Percentiles rank a stretch among this genome's conserved stretches.
These are phyloP conservation scores for Eupithecia centaureata DNA, from an alignment of 2,888 invertebrate species.

Conservation along the genomic window DNA sequence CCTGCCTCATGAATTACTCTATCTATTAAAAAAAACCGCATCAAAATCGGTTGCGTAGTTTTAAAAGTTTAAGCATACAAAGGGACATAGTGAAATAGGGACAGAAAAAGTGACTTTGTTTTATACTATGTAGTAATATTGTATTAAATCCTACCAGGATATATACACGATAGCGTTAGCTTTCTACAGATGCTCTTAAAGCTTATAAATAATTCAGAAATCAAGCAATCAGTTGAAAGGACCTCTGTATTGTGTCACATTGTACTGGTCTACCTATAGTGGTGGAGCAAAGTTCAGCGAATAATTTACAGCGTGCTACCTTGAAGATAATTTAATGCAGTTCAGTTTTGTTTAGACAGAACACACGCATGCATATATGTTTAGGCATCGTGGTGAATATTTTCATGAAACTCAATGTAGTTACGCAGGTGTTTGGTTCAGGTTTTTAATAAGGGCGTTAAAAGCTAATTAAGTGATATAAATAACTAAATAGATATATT, in stretches of 20 bases:
- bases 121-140: too few species aligned
- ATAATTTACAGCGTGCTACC: slow-evolving; percentile 35
- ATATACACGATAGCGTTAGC: background rate
- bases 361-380: slow-evolving; percentile 22
- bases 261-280: background rate
- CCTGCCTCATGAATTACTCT: too few species aligned
- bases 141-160: background rate
- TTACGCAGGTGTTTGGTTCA: background rate
- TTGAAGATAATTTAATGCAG: slow-evolving; percentile 38
- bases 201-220: slow-evolving; percentile 2
- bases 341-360: slow-evolving; percentile 31
- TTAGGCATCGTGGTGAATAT: background rate
- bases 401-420: background rate
- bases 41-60: too few species aligned
- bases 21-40: too few species aligned
- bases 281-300: slow-evolving; percentile 32
- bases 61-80: too few species aligned
- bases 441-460: too few species aligned
- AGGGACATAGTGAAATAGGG: too few species aligned
- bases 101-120: too few species aligned
- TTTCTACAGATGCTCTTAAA: background rate
- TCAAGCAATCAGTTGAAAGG: slow-evolving; percentile 17
- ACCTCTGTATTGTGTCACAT: slow-evolving; percentile 11
- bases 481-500: too few species aligned
- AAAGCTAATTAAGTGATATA: too few species aligned